Conservation (phyloP, 1,140 invertebrate species). For the Psix sp. region DNA sequence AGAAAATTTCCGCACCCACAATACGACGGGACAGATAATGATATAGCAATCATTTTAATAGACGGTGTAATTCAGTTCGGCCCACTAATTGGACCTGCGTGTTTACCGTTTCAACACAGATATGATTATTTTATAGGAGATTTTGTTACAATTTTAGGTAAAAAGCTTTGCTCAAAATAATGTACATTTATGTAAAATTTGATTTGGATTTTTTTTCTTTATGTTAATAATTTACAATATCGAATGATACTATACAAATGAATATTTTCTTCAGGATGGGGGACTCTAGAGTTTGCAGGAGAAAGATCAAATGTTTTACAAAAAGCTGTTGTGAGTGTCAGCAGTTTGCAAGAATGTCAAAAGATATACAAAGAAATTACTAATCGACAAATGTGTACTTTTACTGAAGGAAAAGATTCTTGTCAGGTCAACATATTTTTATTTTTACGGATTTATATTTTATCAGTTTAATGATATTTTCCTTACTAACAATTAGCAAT, state of each 20-base stretch:
- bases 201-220: too few species aligned
- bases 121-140: conserved; percentile 73
- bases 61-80: conserved; percentile 76
- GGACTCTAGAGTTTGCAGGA: conserved; percentile 78
- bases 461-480: too few species aligned
- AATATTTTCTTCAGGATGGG: conserved; percentile 79
- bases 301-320: conserved; percentile 77
- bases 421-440: conserved; percentile 61
- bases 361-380: conserved; percentile 64
- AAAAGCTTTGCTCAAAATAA: conserved; percentile 2
- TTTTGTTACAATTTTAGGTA: conserved; percentile 78
- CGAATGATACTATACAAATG: neutral
- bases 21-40: conserved; percentile 69
- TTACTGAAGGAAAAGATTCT: conserved; percentile 49
- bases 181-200: too few species aligned
- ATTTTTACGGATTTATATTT: too few species aligned
- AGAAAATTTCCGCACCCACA: conserved; percentile 18
- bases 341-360: conserved; percentile 76
- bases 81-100: conserved; percentile 80
- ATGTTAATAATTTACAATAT: neutral
- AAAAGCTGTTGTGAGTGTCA: conserved; percentile 80
- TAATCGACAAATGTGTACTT: conserved; percentile 81
- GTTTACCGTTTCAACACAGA: conserved; percentile 80
- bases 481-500: too few species aligned
- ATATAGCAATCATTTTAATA: conserved; percentile 81